Evolutionary conservation across 2,113 vertebrate species (phyloP).

Genomic region (Eclectus roratus): DNA sequence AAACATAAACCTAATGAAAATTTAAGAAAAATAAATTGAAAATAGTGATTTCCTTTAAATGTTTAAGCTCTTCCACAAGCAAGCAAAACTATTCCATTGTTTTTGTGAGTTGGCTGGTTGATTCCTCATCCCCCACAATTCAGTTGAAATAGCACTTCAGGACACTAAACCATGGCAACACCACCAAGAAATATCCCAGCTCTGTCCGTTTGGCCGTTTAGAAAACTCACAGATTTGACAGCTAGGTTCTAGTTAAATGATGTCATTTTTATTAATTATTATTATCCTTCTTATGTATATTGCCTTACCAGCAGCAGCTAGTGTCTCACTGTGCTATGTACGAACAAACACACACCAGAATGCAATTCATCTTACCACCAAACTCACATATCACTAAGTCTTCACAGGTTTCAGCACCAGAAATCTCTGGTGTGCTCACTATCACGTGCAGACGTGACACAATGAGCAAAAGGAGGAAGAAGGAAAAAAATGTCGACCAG

Average conservation of each 20-base stretch:
- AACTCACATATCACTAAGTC: fast-evolving
- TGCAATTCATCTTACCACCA: not conserved
- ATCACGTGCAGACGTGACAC: fast-evolving
- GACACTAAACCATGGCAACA: not conserved
- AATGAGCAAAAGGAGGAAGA: not conserved
- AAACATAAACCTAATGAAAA: not conserved
- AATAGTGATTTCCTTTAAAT: not conserved
- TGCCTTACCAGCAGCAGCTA: not conserved
- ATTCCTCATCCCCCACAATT: not conserved
- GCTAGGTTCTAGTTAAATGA: not conserved
- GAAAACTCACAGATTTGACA: not conserved
- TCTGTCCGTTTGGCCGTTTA: not conserved
- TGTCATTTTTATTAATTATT: not conserved
- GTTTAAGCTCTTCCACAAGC: not conserved
- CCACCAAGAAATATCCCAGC: not conserved
- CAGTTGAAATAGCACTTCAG: not conserved
- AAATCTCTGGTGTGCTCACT: not conserved
- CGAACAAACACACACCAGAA: not conserved
- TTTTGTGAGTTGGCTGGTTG: not conserved
- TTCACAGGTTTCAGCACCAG: not conserved
- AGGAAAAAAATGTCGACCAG: not conserved
- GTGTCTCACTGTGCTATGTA: not conserved
- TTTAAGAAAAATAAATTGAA: not conserved
- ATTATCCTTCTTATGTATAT: fast-evolving
- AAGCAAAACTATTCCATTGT: not conserved